Evolutionary conservation across 2,113 vertebrate genomes (phyloP), one percentile per base, ranked within the genome.

Genomic region (Pionites leucogaster): DNA sequence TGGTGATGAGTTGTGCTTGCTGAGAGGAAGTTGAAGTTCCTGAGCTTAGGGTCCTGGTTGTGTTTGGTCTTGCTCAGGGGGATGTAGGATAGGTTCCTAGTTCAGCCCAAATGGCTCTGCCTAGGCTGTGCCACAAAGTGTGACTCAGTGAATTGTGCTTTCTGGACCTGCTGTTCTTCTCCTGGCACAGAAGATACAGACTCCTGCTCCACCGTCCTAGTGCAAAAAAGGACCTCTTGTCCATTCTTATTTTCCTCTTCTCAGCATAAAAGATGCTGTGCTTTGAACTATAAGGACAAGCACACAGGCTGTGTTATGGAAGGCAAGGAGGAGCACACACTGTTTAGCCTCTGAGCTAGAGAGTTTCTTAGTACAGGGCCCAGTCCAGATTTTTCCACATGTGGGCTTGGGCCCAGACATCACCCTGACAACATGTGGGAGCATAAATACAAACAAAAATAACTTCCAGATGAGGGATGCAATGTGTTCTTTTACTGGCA

Each of bases 361-460:
- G 64, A 90, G 41, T 71, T 88, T 93, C 93, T 74, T 92, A 94
- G 90, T 65, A 69, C 76, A 88, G 62, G 76, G 90, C 93, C 89
- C 79, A 10, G 74, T 95, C 96, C 87, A 97, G 88, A 93, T 89
- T 94, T 96, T 97, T 95, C 93, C 85, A 88, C 35, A 0, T 87
- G 93, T 94, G 85, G 92, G 97, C 93, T 86, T 74, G 84, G 93
- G 96, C 94, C 94, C 94, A 97, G 95, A 86, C 89, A 86, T 95
- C 84, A 87, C 97, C 95, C 96, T 96, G 97, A 95, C 96, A 97
- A 97, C 95, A 85, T 86, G 81, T 81, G 92, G 70, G 88, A 96
- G 93, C 89, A 97, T 97, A 97, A 97, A 97, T 95, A 97, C 74
- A 97, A 97, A 97, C 95, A 97, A 96, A 92, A 96, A 96, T 97